These are phyloP conservation scores for Tanypteryx hageni DNA, from an alignment of 2,888 invertebrate species.

Conservation along the genomic window DNA sequence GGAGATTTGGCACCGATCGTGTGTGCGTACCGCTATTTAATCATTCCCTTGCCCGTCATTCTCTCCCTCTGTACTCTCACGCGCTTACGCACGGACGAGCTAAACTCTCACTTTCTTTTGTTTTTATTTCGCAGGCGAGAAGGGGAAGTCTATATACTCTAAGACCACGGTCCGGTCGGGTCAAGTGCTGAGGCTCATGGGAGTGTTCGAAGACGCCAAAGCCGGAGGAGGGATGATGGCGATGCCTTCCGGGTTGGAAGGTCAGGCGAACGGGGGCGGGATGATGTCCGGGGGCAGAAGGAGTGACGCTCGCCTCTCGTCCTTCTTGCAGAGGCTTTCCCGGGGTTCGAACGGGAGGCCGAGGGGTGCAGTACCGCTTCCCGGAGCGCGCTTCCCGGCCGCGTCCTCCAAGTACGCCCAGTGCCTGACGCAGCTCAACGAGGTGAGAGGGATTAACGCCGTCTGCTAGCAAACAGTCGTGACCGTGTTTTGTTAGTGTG, in stretches of 20 bases:
- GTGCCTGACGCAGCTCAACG: conserved; percentile 84
- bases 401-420: conserved; percentile 81
- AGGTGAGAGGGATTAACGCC: conserved; percentile 75
- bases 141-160: conserved; percentile 76
- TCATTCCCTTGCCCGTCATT: no score
- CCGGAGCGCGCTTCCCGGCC: conserved; percentile 35
- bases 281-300: conserved; percentile 67
- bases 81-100: not conserved
- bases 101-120: not conserved
- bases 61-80: no score
- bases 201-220: conserved; percentile 84
- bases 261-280: not conserved
- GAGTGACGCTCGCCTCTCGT: conserved; percentile 73
- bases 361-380: conserved; percentile 66
- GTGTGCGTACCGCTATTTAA: no score
- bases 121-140: conserved; percentile 68
- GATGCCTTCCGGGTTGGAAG: not conserved
- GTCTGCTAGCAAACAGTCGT: no score
- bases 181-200: conserved; percentile 84
- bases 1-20: no score
- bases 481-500: no score
- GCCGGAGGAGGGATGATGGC: conserved; percentile 43
- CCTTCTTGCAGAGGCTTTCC: conserved; percentile 70
- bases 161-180: conserved; percentile 85
- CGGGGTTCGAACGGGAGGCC: conserved; percentile 8